phyloP scores from a whole-genome alignment of 2,888 invertebrate genomes.

The Chrysolina haemoptera region DNA sequence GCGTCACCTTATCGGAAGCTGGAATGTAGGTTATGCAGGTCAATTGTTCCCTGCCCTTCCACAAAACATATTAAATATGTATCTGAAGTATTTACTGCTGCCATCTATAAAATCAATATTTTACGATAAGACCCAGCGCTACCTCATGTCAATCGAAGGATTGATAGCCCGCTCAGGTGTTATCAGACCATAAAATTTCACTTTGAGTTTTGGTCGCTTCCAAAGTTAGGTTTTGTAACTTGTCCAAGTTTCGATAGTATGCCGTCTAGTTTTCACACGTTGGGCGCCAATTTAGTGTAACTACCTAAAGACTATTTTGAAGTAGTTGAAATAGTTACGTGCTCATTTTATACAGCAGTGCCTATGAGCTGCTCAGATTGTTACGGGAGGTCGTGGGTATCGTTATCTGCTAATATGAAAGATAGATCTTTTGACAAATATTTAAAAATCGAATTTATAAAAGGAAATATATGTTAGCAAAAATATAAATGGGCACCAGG shows the following conservation, averaged over 20 bases:
- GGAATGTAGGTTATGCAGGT: conserved; percentile 30
- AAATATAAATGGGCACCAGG: no score
- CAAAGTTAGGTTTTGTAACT: neutral
- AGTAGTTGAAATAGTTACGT: no score
- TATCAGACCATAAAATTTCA: conserved; percentile 10
- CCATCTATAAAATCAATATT: conserved; percentile 25
- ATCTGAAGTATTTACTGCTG: conserved; percentile 1
- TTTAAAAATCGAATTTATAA: no score
- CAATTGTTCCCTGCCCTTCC: conserved; percentile 13
- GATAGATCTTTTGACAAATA: no score
- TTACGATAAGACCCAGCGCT: conserved; percentile 10
- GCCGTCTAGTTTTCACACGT: neutral
- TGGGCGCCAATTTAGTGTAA: no score
- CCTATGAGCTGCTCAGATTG: no score
- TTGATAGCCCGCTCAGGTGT: neutral
- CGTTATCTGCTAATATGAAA: no score
- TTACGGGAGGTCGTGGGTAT: no score
- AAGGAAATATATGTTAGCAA: no score
- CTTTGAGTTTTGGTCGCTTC: neutral
- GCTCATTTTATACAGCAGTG: no score
- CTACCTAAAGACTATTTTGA: no score
- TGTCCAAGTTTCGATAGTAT: neutral
- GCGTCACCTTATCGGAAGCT: neutral
- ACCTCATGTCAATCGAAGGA: neutral
- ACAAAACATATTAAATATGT: conserved; percentile 29